Conservation (phyloP, 2,888 invertebrate genomes). For the Sepioteuthis lessoniana region DNA sequence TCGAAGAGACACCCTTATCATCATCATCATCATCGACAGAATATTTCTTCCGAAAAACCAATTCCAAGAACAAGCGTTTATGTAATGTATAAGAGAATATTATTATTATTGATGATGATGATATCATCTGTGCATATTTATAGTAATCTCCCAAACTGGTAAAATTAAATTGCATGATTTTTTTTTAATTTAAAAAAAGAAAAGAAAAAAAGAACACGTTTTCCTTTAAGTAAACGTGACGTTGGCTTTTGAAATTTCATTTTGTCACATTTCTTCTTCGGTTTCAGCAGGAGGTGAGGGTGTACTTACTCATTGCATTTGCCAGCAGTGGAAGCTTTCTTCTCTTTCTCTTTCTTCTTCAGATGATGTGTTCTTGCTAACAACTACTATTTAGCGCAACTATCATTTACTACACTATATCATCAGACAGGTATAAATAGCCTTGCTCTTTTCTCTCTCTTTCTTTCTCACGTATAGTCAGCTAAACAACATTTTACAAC, state of each 20-base stretch:
- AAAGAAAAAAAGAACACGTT: too few relatives aligned
- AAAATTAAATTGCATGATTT: background rate
- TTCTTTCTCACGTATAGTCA: background rate
- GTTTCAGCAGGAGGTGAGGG: background rate
- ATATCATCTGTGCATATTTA: background rate
- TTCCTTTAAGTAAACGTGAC: background rate
- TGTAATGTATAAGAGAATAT: background rate
- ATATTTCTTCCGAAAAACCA: too few relatives aligned
- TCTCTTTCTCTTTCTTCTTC: too few relatives aligned
- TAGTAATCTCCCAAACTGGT: background rate
- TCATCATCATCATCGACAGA: background rate
- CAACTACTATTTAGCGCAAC: conserved; percentile 33
- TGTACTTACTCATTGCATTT: background rate
- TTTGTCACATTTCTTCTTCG: background rate
- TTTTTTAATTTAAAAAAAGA: too few relatives aligned
- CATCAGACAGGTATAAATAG: conserved; percentile 33
- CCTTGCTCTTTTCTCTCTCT: background rate
- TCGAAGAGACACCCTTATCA: background rate
- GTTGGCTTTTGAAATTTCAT: background rate
- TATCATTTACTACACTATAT: background rate
- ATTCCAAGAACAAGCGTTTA: background rate
- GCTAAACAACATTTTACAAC: background rate
- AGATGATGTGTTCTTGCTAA: background rate
- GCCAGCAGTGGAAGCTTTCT: background rate
- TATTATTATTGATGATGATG: background rate